Evolutionary conservation across 2,113 vertebrate species (phyloP), one percentile per base, ranked within the genome.

Genomic region (Istiophorus platypterus): DNA sequence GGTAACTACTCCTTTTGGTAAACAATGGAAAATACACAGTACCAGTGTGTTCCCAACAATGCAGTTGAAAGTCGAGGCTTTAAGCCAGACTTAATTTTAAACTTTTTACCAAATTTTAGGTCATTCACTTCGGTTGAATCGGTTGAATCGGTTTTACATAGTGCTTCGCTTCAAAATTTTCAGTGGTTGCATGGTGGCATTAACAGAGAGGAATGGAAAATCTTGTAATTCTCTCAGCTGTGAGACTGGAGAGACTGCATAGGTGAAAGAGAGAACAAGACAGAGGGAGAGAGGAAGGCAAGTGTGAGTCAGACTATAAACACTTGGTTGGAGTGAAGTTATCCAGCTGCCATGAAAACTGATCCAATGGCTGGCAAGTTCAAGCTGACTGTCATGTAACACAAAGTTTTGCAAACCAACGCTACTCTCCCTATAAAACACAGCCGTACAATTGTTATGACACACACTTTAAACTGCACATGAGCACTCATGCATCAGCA

Each of bases 321-420:
- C 89, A 92, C 82, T 89, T 76, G 26, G 84, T 80, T 31, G 56
- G 83, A 47, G 41, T 81, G 90, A 92, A 76, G 84, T 76, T 86
- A 79, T 88, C 85, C 91, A 89, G 90, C 86, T 87, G 78, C 85
- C 66, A 64, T 87, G 89, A 88, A 92, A 90, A 78, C 82, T 78
- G 85, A 91, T 85, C 86, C 72, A 59, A n/a, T 37, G 61, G 71
- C 52, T 68, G 73, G 81, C 54, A 51, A 78, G 78, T 85, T 72
- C 69, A 74, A 52, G 58, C 24, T 45, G 22, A 74, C 27, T 20
- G 26, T 47, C 22, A 0, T 29, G 62, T 67, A 59, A 54, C 65
- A 76, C 39, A 77, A 29, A 41, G 57, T 72, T 41, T 71, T 58
- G 71, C 39, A 41, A 2, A 47, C 29, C 41, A 63, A 68, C 39